Base-by-base conservation (phyloP, 1,140 invertebrate genomes). In the Drosophila lacertosa region DNA sequence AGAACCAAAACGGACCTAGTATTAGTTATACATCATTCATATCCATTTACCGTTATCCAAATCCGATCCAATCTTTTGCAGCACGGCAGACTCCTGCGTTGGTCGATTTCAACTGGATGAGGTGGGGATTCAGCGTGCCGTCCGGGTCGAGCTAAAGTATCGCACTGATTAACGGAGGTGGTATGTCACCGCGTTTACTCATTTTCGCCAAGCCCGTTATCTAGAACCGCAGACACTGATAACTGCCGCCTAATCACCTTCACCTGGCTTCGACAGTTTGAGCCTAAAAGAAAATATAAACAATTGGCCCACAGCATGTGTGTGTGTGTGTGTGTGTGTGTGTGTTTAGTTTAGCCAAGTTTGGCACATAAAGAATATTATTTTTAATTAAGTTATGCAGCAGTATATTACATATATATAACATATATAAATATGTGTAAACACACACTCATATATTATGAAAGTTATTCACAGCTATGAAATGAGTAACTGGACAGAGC, bases 141-240 rank as follows among this genome's bases (percentile, higher is more conserved):
- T 64, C 35, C 42, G 32, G 33, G 0, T 29, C 51, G 37, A 70
- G 35, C 37, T 24, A 57, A 70, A 16, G 67, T 65, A 57, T 32
- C 60, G 44, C 42, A 84, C 81, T 84, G 82, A 84, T 84, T 84
- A 84, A 77, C 82, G 24, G n/a, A 47, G 45, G 51, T 44, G 69
- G 81, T 84, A 88, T 84, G 82, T 63, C 81, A 62, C 33, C 45
- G 40, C 64, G 74, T 81, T 86, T 84, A 84, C 82, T 86, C 81
- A 81, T 84, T 50, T 84, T 81, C 44, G 81, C 77, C 68, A 81
- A 67, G 42, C 69, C 37, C 47, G 68, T 84, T 84, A 84, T 84
- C 81, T 81, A 35, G 18, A 45, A 44, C 40, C 58, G 24, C 66
- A 63, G 58, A 53, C 48, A 44, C 64, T 74, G 68, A 71, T 67